A percentile compares a stretch with the other conserved stretches of the same genome.
Conservation (phyloP, 2,113 vertebrate species). For the Xenopus borealis region DNA sequence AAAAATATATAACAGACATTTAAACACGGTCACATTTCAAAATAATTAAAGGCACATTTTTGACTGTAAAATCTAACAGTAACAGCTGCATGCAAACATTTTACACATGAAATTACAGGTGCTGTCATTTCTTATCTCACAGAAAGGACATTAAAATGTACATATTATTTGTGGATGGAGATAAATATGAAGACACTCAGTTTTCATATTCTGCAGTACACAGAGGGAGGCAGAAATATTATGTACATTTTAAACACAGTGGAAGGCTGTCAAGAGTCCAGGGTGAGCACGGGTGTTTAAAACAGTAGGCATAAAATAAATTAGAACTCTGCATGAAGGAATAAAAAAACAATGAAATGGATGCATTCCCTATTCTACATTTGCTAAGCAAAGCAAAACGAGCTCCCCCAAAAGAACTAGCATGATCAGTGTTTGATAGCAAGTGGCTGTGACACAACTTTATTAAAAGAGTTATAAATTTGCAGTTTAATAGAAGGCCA, state of each 20-base stretch:
- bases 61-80: constrained; percentile 53
- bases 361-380: neutral
- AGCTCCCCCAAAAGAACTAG: neutral
- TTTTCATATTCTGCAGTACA: constrained; percentile 11
- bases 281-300: constrained; percentile 9
- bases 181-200: neutral
- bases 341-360: neutral
- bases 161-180: constrained; percentile 27
- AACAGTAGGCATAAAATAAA: constrained; percentile 31
- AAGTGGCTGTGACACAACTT: neutral
- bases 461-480: neutral
- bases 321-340: neutral
- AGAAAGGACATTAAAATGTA: constrained; percentile 27
- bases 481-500: no score
- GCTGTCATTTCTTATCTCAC: neutral
- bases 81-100: neutral
- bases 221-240: neutral
- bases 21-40: constrained; percentile 3
- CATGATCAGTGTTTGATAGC: neutral
- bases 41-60: constrained; percentile 48
- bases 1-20: constrained; percentile 28
- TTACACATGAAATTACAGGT: neutral
- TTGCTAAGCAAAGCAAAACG: neutral
- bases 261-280: neutral
- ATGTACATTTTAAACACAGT: constrained; percentile 29